Evolutionary conservation across 1,140 invertebrate genomes (phyloP).

Genomic region (Arctopsyche grandis): DNA sequence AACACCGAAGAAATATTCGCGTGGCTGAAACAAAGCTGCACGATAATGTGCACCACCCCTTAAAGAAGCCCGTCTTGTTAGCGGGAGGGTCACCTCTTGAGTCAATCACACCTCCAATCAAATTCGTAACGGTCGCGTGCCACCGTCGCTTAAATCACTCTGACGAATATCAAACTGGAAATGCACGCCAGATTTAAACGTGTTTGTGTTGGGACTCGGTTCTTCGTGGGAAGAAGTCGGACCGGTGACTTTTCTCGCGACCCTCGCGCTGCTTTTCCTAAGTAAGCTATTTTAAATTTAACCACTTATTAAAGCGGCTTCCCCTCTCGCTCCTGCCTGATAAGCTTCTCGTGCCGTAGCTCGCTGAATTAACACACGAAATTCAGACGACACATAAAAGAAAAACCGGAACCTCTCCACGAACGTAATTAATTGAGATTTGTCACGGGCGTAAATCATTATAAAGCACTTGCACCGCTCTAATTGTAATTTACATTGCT

Average conservation of each 20-base stretch:
- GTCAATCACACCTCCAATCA: not conserved
- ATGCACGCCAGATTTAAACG: too few species aligned
- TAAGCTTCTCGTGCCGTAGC: slow-evolving; percentile 8
- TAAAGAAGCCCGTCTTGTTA: slow-evolving; percentile 53
- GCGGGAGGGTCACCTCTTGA: slow-evolving; percentile 27
- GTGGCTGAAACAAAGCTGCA: slow-evolving; percentile 46
- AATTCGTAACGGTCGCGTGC: not conserved
- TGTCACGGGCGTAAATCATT: slow-evolving; percentile 52
- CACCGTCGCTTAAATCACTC: not conserved
- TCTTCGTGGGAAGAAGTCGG: not conserved
- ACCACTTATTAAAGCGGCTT: slow-evolving; percentile 53
- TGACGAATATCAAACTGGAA: too few species aligned
- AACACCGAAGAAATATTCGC: slow-evolving; percentile 52
- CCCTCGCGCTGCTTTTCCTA: slow-evolving; percentile 47
- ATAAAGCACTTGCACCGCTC: slow-evolving; percentile 30
- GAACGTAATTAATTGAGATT: slow-evolving; percentile 50
- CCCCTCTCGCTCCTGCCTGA: slow-evolving; percentile 11
- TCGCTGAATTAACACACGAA: slow-evolving; percentile 43
- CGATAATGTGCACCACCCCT: slow-evolving; percentile 23
- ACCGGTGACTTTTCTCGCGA: not conserved
- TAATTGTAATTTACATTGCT: slow-evolving; percentile 21
- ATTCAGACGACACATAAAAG: slow-evolving; percentile 16
- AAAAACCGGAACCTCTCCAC: too few species aligned
- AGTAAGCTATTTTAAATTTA: slow-evolving; percentile 55
- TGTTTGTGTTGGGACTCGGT: too few species aligned